Conservation (phyloP, 2,113 vertebrate species). For the Vombatus ursinus region DNA sequence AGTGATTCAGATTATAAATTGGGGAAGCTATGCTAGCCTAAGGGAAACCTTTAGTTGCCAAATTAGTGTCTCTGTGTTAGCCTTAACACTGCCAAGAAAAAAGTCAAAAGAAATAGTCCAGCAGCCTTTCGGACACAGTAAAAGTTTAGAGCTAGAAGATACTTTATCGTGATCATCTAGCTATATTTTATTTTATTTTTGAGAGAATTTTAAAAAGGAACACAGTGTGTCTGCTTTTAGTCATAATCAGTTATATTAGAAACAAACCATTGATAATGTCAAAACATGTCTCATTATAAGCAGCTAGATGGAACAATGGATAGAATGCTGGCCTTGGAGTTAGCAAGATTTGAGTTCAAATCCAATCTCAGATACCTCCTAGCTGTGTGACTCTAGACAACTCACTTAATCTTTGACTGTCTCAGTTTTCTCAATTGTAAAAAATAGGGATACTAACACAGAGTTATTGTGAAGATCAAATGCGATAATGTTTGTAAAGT, state of each 20-base stretch:
- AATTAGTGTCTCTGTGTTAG: background rate
- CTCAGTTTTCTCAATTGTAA: background rate
- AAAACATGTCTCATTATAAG: background rate
- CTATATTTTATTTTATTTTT: background rate
- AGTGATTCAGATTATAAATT: background rate
- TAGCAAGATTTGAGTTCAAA: background rate
- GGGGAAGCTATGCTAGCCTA: background rate
- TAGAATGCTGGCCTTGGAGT: background rate
- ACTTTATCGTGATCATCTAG: background rate
- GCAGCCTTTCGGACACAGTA: background rate
- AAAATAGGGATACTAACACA: background rate
- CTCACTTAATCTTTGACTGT: background rate
- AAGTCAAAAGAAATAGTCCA: background rate
- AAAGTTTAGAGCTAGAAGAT: background rate
- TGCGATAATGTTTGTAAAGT: background rate
- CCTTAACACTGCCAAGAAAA: background rate
- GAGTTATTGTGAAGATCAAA: background rate
- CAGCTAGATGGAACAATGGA: background rate
- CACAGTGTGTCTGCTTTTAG: background rate
- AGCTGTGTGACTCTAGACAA: background rate
- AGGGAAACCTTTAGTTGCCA: background rate
- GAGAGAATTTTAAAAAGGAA: background rate
- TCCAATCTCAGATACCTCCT: background rate
- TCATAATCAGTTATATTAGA: background rate
- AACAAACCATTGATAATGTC: background rate